Evolutionary conservation across 2,888 invertebrate species (phyloP), one percentile per base, ranked within the genome.

Genomic region (Drosophila niveifrons): DNA sequence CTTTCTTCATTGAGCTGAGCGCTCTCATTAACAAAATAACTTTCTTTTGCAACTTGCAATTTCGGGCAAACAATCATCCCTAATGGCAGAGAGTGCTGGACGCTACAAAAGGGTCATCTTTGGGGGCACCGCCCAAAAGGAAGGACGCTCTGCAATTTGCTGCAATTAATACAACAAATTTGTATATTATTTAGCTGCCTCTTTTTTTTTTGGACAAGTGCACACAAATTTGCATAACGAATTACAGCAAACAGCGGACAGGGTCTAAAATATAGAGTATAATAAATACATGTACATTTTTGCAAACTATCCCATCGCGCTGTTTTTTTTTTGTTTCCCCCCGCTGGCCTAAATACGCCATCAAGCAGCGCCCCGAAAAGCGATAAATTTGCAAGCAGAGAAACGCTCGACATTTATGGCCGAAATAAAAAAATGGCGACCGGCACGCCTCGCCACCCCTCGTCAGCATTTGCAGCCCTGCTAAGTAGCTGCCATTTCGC

Each of bases 241-340:
- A 84, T 75, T 74, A 63, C 70, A 44, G 11, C 48, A 28, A 41
- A 31, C 31, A 31, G 55, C 23, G 47, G 51, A n/a, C 39, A 17
- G 44, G 17, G 17, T 46, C 11, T 51, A 83, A 87, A 77, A 80
- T 70, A 78, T 73, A 66, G 66, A 61, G 75, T 66, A 66, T 78
- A 81, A 75, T 75, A 88, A 81, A 88, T 89, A 89, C 88, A 89
- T 85, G 87, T 68, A 84, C 75, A 85, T 85, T 81, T 81, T 73
- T 71, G 36, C 48, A 46, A 18, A 28, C 2, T 34, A 29, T 51
- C 15, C 36, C 6, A 23, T 7, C 6, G 13, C 28, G 4, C 39
- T 31, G 9, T 10, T 4, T 7, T 10, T 4, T 7, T 18, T 23
- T 13, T 23, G 23, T 36, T n/a, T 36, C 36, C n/a, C 28, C 52